Percentiles rank a stretch among this genome's conserved stretches.
phyloP scores from a whole-genome alignment of 2,888 invertebrate species.

The Coremacera marginata region DNA sequence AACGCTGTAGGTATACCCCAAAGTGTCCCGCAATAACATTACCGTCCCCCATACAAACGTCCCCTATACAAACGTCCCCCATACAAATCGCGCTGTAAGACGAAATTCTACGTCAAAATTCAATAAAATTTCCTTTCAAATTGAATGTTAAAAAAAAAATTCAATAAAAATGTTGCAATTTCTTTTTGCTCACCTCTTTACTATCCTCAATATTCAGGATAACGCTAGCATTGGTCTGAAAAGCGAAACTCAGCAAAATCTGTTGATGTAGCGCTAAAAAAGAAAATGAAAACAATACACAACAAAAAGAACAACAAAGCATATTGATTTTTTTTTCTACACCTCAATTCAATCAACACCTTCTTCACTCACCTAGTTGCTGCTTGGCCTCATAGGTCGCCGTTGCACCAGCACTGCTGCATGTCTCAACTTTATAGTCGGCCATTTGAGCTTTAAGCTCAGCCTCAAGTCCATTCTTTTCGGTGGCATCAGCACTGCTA shows the following conservation, averaged over 20 bases:
- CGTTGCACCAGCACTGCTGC: conserved; percentile 52
- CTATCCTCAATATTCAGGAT: conserved; percentile 78
- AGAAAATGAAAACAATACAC: not conserved
- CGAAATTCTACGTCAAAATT: too few relatives aligned
- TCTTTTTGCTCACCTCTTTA: conserved; percentile 58
- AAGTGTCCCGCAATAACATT: too few relatives aligned
- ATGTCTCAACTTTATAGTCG: conserved; percentile 60
- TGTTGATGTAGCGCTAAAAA: conserved; percentile 61
- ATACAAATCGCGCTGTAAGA: too few relatives aligned
- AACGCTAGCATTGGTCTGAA: conserved; percentile 79
- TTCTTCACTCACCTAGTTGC: conserved; percentile 56
- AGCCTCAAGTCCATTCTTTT: conserved; percentile 21
- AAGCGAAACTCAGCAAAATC: conserved; percentile 80
- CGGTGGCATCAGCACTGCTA: conserved; percentile 35
- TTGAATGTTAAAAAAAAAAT: too few relatives aligned
- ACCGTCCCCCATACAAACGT: too few relatives aligned
- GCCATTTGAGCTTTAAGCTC: conserved; percentile 51
- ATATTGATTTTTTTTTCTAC: not conserved
- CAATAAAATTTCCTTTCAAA: too few relatives aligned
- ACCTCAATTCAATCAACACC: not conserved
- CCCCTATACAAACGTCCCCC: too few relatives aligned
- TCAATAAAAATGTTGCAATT: too few relatives aligned
- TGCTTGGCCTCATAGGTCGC: conserved; percentile 60
- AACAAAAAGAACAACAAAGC: not conserved
- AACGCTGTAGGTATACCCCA: too few relatives aligned